Conservation (phyloP, 2,888 invertebrate species). For the Prenolepis imparis region DNA sequence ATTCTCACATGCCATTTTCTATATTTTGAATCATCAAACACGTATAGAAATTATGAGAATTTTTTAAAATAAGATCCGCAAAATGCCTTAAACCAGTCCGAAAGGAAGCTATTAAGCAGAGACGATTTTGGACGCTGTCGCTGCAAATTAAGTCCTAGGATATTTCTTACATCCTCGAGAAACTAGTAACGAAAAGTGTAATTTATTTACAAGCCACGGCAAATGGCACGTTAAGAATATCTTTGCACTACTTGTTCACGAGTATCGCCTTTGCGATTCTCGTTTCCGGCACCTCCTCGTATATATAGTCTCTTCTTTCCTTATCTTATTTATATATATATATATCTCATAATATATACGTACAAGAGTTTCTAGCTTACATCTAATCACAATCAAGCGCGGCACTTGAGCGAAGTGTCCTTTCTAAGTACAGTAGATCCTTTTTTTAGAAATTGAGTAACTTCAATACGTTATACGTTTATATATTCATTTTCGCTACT, state of each 20-base stretch:
- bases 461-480: constrained; percentile 26
- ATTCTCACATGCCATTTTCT: background rate
- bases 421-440: constrained; percentile 82
- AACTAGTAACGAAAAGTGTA: constrained; percentile 62
- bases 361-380: constrained; percentile 66
- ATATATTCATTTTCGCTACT: constrained; percentile 1
- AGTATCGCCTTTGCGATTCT: constrained; percentile 54
- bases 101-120: constrained; percentile 14
- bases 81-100: background rate
- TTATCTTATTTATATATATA: constrained; percentile 13
- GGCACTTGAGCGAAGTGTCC: constrained; percentile 80
- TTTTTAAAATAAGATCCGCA: background rate
- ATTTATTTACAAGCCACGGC: constrained; percentile 85
- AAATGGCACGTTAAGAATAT: constrained; percentile 86
- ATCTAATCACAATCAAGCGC: constrained; percentile 82
- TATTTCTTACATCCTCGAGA: constrained; percentile 52
- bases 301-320: constrained; percentile 45
- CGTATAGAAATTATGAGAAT: background rate
- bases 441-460: constrained; percentile 63
- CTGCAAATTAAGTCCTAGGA: constrained; percentile 66
- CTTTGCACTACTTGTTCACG: constrained; percentile 82
- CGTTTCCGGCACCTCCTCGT: constrained; percentile 37
- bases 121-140: constrained; percentile 52
- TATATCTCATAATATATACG: constrained; percentile 57
- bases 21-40: background rate